phyloP scores from a whole-genome alignment of 2,888 invertebrate species.

The Drosophila affinis region DNA sequence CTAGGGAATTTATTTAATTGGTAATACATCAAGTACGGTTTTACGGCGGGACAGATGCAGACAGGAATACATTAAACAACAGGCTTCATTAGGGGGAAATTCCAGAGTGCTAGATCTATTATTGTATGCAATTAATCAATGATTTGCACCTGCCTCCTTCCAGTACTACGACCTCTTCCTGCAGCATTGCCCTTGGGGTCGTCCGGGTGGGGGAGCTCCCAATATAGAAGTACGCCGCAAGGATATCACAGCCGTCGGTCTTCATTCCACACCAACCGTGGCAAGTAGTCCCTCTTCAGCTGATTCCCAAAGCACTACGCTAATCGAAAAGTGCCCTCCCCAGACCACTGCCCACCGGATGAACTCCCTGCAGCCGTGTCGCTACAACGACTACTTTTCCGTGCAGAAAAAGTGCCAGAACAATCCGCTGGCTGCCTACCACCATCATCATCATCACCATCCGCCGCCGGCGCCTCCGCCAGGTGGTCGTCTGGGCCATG shows the following conservation, averaged over 20 bases:
- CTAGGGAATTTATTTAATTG: slow-evolving; percentile 15
- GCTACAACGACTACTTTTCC: slow-evolving; percentile 81
- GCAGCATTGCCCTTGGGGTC: slow-evolving; percentile 91
- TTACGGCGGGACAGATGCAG: not conserved
- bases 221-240: slow-evolving; percentile 87
- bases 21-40: not conserved
- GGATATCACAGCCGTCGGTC: slow-evolving; percentile 88
- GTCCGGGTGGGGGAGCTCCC: slow-evolving; percentile 90
- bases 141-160: not conserved
- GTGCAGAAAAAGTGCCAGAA: slow-evolving; percentile 79
- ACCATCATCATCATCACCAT: slow-evolving; percentile 73
- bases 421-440: slow-evolving; percentile 70
- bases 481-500: slow-evolving; percentile 52
- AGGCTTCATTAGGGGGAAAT: not conserved
- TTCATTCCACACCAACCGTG: slow-evolving; percentile 87
- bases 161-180: slow-evolving; percentile 87
- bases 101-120: not conserved
- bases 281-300: slow-evolving; percentile 76
- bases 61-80: not conserved
- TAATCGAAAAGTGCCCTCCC: not conserved
- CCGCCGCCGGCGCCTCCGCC: slow-evolving; percentile 41
- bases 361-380: slow-evolving; percentile 80
- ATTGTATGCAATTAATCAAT: not conserved
- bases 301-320: not conserved
- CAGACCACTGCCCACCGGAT: slow-evolving; percentile 77